Conservation (phyloP, 53 echinoderm and acorn worm species). For the Astropecten irregularis region DNA sequence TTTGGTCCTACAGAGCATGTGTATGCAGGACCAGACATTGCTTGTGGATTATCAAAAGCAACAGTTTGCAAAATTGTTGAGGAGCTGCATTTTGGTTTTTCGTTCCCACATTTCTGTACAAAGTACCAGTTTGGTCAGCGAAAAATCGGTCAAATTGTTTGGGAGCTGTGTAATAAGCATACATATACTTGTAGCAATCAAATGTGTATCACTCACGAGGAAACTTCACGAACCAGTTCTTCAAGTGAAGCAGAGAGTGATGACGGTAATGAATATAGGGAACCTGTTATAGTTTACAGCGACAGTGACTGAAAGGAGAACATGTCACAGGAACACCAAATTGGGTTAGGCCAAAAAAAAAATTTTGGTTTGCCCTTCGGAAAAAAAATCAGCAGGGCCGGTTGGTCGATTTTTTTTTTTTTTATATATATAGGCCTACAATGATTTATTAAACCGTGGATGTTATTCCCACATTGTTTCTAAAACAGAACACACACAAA, state of each 20-base stretch:
- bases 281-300: background rate
- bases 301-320: too few species aligned
- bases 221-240: background rate
- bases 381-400: too few species aligned
- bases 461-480: too few species aligned
- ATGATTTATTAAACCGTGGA: too few species aligned
- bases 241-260: background rate
- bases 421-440: too few species aligned
- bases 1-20: background rate
- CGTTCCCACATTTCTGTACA: background rate
- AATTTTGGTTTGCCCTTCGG: too few species aligned
- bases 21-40: slow-evolving; percentile 4
- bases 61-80: background rate
- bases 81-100: background rate
- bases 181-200: too few species aligned
- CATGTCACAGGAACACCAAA: too few species aligned
- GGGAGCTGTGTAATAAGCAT: background rate
- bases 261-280: background rate
- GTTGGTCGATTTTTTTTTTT: too few species aligned
- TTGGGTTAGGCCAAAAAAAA: too few species aligned
- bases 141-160: background rate
- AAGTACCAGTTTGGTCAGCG: background rate
- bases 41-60: background rate
- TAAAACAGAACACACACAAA: too few species aligned
- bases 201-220: slow-evolving; percentile 1